Percentiles rank a stretch among this genome's conserved stretches.
Conservation (phyloP, 2,888 invertebrate genomes). For the Eupithecia insigniata region DNA sequence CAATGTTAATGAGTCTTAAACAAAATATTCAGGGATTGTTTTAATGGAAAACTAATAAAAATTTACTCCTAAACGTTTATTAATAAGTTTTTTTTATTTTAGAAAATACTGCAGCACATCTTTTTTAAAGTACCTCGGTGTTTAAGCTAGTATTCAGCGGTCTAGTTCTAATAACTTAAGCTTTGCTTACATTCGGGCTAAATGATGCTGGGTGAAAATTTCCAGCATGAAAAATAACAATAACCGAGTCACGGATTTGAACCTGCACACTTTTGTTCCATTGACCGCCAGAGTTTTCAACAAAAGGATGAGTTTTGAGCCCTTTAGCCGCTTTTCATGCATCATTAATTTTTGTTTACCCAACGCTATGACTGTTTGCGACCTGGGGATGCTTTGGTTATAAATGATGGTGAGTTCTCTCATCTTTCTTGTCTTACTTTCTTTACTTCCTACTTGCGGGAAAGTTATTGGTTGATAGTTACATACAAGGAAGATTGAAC, state of each 20-base stretch:
- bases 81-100: no score
- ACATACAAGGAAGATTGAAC: background rate
- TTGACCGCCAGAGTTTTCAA: constrained; percentile 20
- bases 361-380: background rate
- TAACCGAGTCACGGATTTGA: background rate
- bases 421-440: background rate
- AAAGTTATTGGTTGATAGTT: background rate
- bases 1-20: no score
- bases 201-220: background rate
- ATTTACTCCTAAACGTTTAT: no score
- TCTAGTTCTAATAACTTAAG: background rate
- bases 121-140: no score
- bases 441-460: background rate
- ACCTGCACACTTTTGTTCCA: background rate
- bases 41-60: no score
- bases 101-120: no score
- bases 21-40: no score
- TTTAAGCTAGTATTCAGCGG: no score
- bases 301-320: constrained; percentile 37
- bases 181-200: background rate
- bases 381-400: background rate
- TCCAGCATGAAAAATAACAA: background rate
- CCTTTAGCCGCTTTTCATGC: constrained; percentile 25
- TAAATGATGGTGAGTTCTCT: background rate
- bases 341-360: constrained; percentile 39